Evolutionary conservation across 2,797 vertebrate species (phyloP).

Genomic region (Tokudaia tokunoshimensis): DNA sequence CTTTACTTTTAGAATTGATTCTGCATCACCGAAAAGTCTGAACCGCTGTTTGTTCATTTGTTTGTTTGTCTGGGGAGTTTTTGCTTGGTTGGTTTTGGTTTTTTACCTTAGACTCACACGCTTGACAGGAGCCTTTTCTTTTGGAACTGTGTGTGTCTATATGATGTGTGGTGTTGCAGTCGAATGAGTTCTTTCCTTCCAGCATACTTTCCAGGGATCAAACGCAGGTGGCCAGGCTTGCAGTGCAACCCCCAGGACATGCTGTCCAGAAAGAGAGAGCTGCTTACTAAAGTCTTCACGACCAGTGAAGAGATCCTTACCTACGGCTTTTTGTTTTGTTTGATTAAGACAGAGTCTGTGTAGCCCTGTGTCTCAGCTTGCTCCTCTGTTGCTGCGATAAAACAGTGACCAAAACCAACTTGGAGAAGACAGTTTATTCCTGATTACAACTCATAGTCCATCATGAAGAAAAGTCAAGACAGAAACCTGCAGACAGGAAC

Average conservation of each 20-base stretch:
- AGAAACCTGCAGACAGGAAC: background rate
- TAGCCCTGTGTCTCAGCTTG: background rate
- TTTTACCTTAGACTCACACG: background rate
- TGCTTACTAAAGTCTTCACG: background rate
- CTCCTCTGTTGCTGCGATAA: background rate
- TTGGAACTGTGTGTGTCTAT: background rate
- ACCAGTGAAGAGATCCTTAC: background rate
- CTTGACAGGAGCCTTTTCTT: background rate
- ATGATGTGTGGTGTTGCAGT: background rate
- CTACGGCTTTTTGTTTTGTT: background rate
- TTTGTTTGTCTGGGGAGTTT: background rate
- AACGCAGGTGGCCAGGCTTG: background rate
- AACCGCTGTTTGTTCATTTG: background rate
- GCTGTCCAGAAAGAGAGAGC: background rate
- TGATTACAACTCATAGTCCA: background rate
- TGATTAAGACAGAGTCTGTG: background rate
- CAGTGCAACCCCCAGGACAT: background rate
- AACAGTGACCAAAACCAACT: background rate
- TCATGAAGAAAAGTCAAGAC: background rate
- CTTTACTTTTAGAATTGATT: background rate
- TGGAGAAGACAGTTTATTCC: background rate
- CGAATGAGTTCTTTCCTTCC: background rate
- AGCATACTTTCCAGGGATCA: background rate
- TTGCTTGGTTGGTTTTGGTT: background rate
- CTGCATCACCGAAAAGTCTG: background rate